Evolutionary conservation across 2,113 vertebrate species (phyloP).

Genomic region (Pampusana beccarii): DNA sequence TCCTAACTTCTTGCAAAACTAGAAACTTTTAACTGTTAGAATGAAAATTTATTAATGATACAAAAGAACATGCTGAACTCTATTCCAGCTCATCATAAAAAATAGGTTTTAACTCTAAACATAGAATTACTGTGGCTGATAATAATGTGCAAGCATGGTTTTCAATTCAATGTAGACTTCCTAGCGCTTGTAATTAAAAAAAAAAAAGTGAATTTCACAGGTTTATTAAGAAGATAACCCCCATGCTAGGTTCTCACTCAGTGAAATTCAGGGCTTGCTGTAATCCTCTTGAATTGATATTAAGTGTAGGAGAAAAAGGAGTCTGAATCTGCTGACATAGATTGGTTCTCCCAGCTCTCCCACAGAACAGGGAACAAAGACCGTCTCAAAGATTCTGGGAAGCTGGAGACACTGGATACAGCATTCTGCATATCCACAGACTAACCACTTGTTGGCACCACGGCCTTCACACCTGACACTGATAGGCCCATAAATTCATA

Average conservation of each 20-base stretch:
- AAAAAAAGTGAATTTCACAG: background rate
- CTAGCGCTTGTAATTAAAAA: background rate
- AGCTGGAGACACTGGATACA: background rate
- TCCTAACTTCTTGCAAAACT: background rate
- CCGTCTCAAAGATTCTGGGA: background rate
- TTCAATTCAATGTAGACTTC: background rate
- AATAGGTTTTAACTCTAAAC: background rate
- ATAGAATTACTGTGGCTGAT: background rate
- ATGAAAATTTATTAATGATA: background rate
- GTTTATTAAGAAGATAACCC: background rate
- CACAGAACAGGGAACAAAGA: background rate
- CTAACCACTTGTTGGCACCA: background rate
- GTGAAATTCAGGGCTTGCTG: background rate
- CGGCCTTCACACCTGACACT: background rate
- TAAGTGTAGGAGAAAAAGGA: background rate
- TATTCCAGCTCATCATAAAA: background rate
- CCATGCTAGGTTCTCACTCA: background rate
- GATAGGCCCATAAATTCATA: background rate
- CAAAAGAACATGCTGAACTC: background rate
- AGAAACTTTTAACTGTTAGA: background rate
- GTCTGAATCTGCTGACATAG: background rate
- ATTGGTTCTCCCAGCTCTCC: background rate
- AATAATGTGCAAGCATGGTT: background rate
- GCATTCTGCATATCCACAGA: background rate
- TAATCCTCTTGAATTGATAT: background rate